Base-by-base conservation (phyloP, 2,113 vertebrate species). In the Ciconia stormi region DNA sequence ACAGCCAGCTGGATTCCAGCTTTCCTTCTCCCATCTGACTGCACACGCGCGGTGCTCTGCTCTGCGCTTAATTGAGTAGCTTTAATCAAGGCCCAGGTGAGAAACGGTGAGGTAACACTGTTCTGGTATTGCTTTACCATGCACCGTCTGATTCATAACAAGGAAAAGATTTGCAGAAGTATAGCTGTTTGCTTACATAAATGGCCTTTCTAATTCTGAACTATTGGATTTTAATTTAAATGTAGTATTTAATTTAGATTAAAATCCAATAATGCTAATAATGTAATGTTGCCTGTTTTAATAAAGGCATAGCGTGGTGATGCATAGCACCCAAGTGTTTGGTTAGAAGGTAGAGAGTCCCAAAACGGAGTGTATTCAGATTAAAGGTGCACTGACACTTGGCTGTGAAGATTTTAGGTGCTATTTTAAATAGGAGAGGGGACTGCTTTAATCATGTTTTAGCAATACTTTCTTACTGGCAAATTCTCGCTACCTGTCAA, bases 31-130 rank as follows among this genome's bases (percentile, higher is more conserved):
- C 82, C 82, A 47, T 53, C 49, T 78, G 92, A 66, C 89, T 61
- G 58, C 11, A 34, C 52, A 22, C 65, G 5, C 14, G 34, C 1
- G 1, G n/a, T 34, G 63, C 79, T 82, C 50, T 55, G 90, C 62
- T 85, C 80, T 25, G 30, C 10, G 19, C 76, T 81, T 91, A 85
- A 91, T 91, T 86, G 84, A 87, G 83, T 32, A 46, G 82, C 61
- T 40, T 90, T 87, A 91, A 88, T 82, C 27, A 52, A 47, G 84
- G 89, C 90, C 59, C 66, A 19, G 52, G 77, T 86, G 88, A 92
- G 87, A 52, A 36, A 8, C 1, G 44, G 22, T 55, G 87, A 91
- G 79, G 77, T 63, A 82, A 69, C 42, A 34, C 71, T 34, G 76
- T 52, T n/a, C 88, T 71, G 73, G 34, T 62, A 18, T 83, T 86